These are phyloP conservation scores for Bombus sibiricus DNA, from an alignment of 1,140 invertebrate genomes.

Conservation along the genomic window DNA sequence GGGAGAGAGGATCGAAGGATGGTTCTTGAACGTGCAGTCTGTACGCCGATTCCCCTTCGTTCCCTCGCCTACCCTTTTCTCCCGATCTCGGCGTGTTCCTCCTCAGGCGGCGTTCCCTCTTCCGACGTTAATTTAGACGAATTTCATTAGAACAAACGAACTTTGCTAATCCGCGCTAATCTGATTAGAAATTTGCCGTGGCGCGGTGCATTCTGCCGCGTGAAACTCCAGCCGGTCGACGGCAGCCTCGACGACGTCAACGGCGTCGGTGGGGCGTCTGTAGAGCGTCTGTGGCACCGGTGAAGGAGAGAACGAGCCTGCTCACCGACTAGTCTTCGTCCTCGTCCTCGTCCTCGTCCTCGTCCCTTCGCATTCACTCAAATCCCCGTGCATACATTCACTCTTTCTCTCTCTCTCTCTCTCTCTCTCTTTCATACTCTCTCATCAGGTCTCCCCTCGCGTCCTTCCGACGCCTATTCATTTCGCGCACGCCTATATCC, in stretches of 20 bases:
- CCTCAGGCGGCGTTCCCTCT: conserved; percentile 43
- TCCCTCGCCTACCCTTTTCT: conserved; percentile 40
- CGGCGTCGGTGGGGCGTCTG: conserved; percentile 27
- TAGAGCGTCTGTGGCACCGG: conserved; percentile 17
- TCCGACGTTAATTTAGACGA: conserved; percentile 79
- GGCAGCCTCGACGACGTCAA: conserved; percentile 47
- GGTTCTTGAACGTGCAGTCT: not conserved
- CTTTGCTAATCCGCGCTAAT: conserved; percentile 82
- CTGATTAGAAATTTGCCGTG: conserved; percentile 82
- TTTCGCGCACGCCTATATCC: conserved; percentile 61
- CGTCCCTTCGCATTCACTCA: conserved; percentile 63
- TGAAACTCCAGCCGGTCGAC: conserved; percentile 63
- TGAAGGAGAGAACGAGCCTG: conserved; percentile 45
- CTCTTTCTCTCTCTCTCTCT: conserved; percentile 11
- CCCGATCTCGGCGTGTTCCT: conserved; percentile 11
- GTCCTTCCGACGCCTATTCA: conserved; percentile 51
- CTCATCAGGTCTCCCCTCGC: conserved; percentile 17
- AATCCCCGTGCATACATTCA: conserved; percentile 69
- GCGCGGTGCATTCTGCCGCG: conserved; percentile 66
- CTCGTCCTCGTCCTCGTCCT: conserved; percentile 48
- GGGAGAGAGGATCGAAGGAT: not conserved
- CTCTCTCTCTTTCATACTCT: conserved; percentile 32
- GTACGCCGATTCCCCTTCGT: not conserved
- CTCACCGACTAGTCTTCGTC: conserved; percentile 25
- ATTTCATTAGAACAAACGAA: conserved; percentile 84